Evolutionary conservation across 1,140 invertebrate species (phyloP), one percentile per base, ranked within the genome.

Genomic region (Sarcophaga bullata): DNA sequence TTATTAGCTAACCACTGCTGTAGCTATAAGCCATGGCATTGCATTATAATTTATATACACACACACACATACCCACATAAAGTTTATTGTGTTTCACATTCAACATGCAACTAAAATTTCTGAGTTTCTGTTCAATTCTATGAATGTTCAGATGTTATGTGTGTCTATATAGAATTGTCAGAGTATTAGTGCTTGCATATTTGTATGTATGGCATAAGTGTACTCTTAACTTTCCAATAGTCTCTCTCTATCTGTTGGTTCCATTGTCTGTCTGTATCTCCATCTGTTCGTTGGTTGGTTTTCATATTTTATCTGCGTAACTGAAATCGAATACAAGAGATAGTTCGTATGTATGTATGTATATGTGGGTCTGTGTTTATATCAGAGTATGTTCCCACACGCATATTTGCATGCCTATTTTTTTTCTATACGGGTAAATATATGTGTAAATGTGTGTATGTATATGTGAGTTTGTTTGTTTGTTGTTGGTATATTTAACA

Each of bases 91-190:
- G 54, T n/a, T 58, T 13, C 15, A 15, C 6, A 8, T 68, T 68
- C 17, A n/a, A n/a, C n/a, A 25, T 68, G 62, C 19, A 68, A 19
- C 62, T 68, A 25, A 7, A 9, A 68, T 25, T 68, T 25, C 62
- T 68, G 62, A 19, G 62, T 68, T 68, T 68, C 62, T 68, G 62
- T 68, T 68, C n/a, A 68, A 68, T 68, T 68, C 17, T 68, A 68
- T 68, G 62, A 25, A 68, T 25, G n/a, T 68, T 68, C 62, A 17
- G 62, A 68, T 68, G n/a, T 19, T 68, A 68, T 68, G n/a, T 68
- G 54, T 68, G 62, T 68, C n/a, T 68, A 68, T 25, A 68, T 68
- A 68, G 6, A 62, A 62, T 15, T 13, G 13, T 1, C 1, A 9
- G 50, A 9, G 50, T 13, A 52, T 52, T 52, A 9, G 13, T 6